These are phyloP conservation scores for Clanis bilineata DNA, from an alignment of 2,888 invertebrate genomes.

Conservation along the genomic window DNA sequence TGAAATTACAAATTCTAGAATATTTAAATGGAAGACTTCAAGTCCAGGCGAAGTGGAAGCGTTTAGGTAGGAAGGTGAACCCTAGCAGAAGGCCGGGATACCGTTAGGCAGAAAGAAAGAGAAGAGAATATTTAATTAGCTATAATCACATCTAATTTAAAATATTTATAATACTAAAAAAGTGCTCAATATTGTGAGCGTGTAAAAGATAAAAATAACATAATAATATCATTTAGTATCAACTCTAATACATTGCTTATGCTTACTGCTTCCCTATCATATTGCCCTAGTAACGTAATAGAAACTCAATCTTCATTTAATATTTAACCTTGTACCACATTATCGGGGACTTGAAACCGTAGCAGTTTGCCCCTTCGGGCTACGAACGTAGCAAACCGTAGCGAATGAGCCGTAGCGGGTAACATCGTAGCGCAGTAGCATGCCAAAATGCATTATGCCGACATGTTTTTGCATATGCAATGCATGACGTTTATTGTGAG, in stretches of 20 bases:
- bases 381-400: constrained; percentile 21
- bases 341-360: constrained; percentile 18
- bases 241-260: not conserved
- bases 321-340: not conserved
- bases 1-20: no score
- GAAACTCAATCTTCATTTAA: not conserved
- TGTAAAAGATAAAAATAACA: no score
- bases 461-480: constrained; percentile 49
- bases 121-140: no score
- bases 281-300: not conserved
- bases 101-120: no score
- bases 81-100: no score
- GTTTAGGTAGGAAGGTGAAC: no score
- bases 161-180: no score
- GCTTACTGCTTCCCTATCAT: not conserved
- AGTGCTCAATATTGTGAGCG: no score
- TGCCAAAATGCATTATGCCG: constrained; percentile 39
- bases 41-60: no score
- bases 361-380: constrained; percentile 24
- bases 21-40: no score
- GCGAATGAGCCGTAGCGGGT: constrained; percentile 23
- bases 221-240: not conserved
- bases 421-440: constrained; percentile 12
- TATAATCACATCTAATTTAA: no score
- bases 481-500: constrained; percentile 44